Evolutionary conservation across 2,888 invertebrate species (phyloP).

Genomic region (Synanthedon andrenaeformis): DNA sequence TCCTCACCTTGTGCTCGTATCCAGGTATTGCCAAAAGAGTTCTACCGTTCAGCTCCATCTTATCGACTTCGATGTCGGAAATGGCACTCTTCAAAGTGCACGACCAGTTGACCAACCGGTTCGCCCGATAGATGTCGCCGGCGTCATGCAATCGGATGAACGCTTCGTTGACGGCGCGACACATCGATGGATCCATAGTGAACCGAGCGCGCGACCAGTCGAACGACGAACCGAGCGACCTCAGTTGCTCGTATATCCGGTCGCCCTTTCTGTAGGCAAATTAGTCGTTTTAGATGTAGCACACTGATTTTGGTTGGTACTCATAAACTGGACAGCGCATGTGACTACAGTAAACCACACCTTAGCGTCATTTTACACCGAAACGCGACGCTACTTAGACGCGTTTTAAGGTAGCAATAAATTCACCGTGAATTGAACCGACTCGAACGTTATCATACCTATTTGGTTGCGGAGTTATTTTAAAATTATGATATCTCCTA

Average conservation of each 20-base stretch:
- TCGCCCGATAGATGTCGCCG: conserved; percentile 92
- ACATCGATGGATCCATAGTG: conserved; percentile 94
- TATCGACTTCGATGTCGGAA: conserved; percentile 99
- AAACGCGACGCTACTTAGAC: no score
- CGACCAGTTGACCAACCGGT: conserved; percentile 98
- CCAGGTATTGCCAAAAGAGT: conserved; percentile 92
- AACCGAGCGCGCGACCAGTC: conserved; percentile 96
- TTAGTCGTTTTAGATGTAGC: no score
- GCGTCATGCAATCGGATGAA: conserved; percentile 91
- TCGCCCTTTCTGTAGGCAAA: conserved; percentile 74
- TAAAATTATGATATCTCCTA: no score
- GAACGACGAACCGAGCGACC: conserved; percentile 88
- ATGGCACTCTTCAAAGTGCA: conserved; percentile 97
- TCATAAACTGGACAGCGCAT: no score
- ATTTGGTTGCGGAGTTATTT: no score
- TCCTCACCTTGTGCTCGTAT: conserved; percentile 76
- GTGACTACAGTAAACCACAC: no score
- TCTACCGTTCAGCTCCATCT: conserved; percentile 86
- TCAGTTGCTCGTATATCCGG: conserved; percentile 85
- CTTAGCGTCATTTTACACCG: no score
- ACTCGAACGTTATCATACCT: no score
- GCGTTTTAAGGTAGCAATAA: no score
- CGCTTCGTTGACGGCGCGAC: conserved; percentile 91
- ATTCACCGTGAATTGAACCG: no score
- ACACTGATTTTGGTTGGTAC: no score